A percentile compares a stretch with the other conserved stretches of the same genome.
phyloP scores from a whole-genome alignment of 1,140 invertebrate genomes.

The Ostrea edulis region DNA sequence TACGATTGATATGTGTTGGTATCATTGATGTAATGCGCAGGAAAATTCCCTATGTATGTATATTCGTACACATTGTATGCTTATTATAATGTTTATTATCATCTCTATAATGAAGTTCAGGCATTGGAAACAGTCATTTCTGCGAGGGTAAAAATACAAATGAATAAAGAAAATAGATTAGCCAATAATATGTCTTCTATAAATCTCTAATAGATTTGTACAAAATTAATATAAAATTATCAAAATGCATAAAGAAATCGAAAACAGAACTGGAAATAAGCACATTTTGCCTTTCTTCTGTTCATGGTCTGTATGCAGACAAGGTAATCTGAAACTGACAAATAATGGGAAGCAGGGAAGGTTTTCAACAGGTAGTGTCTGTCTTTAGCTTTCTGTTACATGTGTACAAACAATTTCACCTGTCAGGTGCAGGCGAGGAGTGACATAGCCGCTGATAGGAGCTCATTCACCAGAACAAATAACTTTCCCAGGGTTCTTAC shows the following conservation, averaged over 20 bases:
- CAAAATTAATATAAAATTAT: neutral
- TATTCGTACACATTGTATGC: no score
- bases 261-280: no score
- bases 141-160: no score
- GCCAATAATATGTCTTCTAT: no score
- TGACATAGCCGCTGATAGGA: neutral
- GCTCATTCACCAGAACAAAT: neutral
- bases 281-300: neutral
- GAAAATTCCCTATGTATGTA: no score
- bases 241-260: neutral
- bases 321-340: neutral
- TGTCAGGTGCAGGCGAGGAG: neutral
- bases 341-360: neutral
- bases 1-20: no score
- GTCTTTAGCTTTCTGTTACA: neutral
- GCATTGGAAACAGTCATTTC: no score
- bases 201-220: no score
- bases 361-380: neutral
- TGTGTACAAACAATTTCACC: slow-evolving; percentile 33
- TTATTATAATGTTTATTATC: no score
- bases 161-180: no score
- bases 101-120: no score
- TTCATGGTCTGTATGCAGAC: neutral
- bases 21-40: no score
- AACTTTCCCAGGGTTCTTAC: neutral